A percentile compares a stretch with the other conserved stretches of the same genome.
Evolutionary conservation across 2,113 vertebrate genomes (phyloP).

Genomic region (Thunnus thynnus): DNA sequence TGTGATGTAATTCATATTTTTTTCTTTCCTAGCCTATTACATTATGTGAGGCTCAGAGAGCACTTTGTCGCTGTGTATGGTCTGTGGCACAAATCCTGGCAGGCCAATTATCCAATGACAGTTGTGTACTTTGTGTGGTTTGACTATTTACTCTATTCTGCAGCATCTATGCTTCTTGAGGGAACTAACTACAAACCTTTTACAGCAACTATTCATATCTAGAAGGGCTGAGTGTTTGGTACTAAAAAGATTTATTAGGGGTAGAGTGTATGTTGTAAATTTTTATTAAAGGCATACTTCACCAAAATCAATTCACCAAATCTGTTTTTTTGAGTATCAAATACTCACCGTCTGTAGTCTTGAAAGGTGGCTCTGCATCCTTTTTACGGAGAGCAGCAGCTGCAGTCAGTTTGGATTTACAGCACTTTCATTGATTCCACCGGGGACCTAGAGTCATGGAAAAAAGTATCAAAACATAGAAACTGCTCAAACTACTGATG

Average conservation of each 20-base stretch:
- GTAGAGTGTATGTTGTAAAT: not conserved
- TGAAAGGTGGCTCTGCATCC: conserved; percentile 4
- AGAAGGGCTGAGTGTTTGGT: not conserved
- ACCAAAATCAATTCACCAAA: not conserved
- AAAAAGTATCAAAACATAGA: not conserved
- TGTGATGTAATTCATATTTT: conserved; percentile 54
- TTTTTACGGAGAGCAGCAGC: not conserved
- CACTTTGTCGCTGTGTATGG: conserved; percentile 2
- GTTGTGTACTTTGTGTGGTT: not conserved
- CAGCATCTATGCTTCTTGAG: not conserved
- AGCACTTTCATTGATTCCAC: not conserved
- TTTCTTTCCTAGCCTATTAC: conserved; percentile 23
- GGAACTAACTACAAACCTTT: not conserved
- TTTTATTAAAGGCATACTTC: not conserved
- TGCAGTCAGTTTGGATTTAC: conserved; percentile 4
- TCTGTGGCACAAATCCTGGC: conserved; percentile 2
- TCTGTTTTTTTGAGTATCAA: not conserved
- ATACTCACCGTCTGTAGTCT: not conserved
- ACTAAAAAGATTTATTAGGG: not conserved
- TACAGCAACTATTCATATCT: not conserved
- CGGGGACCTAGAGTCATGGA: not conserved
- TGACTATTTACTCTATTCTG: not conserved
- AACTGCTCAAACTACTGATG: not conserved
- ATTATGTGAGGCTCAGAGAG: conserved; percentile 9
- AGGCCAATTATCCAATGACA: not conserved